Conservation (phyloP, 2,797 vertebrate species). For the Cichlasoma orientale region DNA sequence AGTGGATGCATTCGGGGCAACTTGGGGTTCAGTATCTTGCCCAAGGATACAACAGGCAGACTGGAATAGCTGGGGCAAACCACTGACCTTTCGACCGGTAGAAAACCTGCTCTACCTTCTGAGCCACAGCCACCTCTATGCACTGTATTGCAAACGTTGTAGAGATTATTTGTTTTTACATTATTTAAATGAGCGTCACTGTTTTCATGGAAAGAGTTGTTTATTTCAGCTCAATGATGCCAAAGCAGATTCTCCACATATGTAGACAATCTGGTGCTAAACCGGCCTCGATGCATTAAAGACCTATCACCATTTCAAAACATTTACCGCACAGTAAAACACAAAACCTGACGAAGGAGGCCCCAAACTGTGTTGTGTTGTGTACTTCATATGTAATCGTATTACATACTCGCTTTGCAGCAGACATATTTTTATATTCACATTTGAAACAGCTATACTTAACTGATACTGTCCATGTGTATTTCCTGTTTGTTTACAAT, state of each 20-base stretch:
- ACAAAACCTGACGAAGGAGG: not conserved
- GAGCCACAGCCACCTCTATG: too few relatives aligned
- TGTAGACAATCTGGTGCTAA: not conserved
- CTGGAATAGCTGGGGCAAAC: too few relatives aligned
- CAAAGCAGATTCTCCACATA: not conserved
- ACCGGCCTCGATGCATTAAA: not conserved
- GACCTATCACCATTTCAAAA: not conserved
- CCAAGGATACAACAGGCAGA: too few relatives aligned
- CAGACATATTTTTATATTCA: not conserved
- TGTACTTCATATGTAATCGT: not conserved
- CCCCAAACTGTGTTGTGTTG: not conserved
- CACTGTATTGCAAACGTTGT: not conserved
- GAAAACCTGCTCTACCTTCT: too few relatives aligned
- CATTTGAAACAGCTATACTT: not conserved
- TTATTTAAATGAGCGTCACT: not conserved
- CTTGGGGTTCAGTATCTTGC: too few relatives aligned
- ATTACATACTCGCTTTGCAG: not conserved
- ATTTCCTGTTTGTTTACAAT: not conserved
- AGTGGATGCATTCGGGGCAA: too few relatives aligned
- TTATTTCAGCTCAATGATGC: not conserved
- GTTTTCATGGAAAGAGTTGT: not conserved
- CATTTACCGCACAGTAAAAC: not conserved
- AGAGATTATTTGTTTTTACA: not conserved
- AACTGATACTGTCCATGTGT: not conserved
- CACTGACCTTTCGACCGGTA: too few relatives aligned